Evolutionary conservation across 2,888 invertebrate genomes (phyloP).

Genomic region (Netelia inedita): DNA sequence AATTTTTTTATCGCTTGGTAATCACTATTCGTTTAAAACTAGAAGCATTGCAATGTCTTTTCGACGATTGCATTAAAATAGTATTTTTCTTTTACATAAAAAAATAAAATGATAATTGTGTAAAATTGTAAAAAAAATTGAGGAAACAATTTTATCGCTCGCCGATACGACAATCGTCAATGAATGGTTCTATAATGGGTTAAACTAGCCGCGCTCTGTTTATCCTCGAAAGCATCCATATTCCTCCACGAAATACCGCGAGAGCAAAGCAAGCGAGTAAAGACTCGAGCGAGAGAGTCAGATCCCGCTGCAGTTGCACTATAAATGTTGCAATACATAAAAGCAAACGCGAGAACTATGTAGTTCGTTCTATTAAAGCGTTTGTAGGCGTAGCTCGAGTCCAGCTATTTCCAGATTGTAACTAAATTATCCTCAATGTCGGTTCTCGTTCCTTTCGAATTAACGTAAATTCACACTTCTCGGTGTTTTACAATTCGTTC

Average conservation of each 20-base stretch:
- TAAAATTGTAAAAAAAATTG: too few species aligned
- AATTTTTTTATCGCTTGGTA: too few species aligned
- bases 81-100: too few species aligned
- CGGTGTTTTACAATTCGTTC: conserved; percentile 21
- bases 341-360: conserved; percentile 9
- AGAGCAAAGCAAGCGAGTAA: conserved; percentile 4
- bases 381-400: conserved; percentile 46
- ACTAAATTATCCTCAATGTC: conserved; percentile 55
- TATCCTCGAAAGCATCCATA: conserved; percentile 6
- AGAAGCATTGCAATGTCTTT: too few species aligned
- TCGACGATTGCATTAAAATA: too few species aligned
- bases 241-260: conserved; percentile 25
- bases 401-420: conserved; percentile 36
- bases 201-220: conserved; percentile 35
- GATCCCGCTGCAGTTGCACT: conserved; percentile 47
- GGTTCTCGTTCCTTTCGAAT: conserved; percentile 20
- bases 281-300: neutral
- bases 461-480: conserved; percentile 6
- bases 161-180: conserved; percentile 22
- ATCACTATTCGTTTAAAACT: too few species aligned
- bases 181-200: conserved; percentile 2
- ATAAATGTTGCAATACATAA: conserved; percentile 52
- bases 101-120: too few species aligned
- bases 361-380: conserved; percentile 47
- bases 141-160: neutral